phyloP scores from a whole-genome alignment of 2,797 vertebrate genomes.

The Glossophaga mutica region DNA sequence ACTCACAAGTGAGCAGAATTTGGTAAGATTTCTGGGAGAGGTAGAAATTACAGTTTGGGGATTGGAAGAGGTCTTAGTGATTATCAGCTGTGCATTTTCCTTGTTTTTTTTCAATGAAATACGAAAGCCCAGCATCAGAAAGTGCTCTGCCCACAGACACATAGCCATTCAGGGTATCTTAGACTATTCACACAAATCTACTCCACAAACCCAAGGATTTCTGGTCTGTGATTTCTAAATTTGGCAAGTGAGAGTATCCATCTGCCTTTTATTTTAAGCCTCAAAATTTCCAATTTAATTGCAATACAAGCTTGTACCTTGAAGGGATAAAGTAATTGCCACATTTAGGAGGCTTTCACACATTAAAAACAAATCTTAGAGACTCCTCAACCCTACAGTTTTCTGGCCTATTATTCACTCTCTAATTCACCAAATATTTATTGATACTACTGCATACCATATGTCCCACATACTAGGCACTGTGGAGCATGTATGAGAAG shows the following conservation, averaged over 20 bases:
- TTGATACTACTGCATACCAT: background rate
- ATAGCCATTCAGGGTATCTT: background rate
- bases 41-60: background rate
- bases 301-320: background rate
- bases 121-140: background rate
- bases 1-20: background rate
- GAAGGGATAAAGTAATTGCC: background rate
- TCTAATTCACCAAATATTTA: background rate
- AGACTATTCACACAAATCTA: background rate
- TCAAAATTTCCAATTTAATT: slow-evolving; percentile 2
- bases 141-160: background rate
- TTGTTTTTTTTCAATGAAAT: slow-evolving; percentile 5
- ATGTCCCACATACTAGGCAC: background rate
- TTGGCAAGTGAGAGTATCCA: background rate
- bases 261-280: slow-evolving; percentile 31
- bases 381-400: background rate
- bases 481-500: background rate
- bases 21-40: background rate
- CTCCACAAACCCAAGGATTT: background rate
- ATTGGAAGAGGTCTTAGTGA: background rate
- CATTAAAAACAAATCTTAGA: background rate
- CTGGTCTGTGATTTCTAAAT: background rate
- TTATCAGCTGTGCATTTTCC: background rate
- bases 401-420: background rate
- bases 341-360: background rate